Evolutionary conservation across 2,888 invertebrate species (phyloP).

Genomic region (Lepetodrilus schrolli): DNA sequence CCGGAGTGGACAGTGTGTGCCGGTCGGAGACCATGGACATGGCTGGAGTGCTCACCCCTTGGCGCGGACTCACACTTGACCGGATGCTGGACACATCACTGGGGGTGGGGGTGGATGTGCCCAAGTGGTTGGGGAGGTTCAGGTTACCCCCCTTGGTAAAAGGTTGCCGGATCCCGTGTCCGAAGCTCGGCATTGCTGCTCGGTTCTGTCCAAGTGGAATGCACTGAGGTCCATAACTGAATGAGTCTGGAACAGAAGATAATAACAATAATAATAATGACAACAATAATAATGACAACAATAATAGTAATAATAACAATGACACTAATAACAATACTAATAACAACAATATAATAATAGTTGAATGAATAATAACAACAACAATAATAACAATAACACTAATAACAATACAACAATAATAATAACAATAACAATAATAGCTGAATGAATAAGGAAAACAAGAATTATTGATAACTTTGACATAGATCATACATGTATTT

Average conservation of each 20-base stretch:
- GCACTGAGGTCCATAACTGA: constrained; percentile 50
- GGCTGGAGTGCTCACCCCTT: constrained; percentile 55
- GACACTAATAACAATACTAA: too few species aligned
- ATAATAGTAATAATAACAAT: too few species aligned
- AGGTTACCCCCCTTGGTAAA: constrained; percentile 39
- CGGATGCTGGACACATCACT: constrained; percentile 69
- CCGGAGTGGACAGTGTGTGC: constrained; percentile 51
- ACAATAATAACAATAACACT: too few species aligned
- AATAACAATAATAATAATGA: too few species aligned
- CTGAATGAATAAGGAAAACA: too few species aligned
- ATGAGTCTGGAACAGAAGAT: constrained; percentile 33
- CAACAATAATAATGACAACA: too few species aligned
- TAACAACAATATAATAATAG: too few species aligned
- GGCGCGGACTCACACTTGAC: constrained; percentile 46
- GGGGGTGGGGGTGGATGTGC: constrained; percentile 67
- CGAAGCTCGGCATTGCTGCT: constrained; percentile 18
- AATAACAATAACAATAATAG: too few species aligned
- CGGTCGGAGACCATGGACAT: constrained; percentile 47
- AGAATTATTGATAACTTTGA: too few species aligned
- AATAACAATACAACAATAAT: too few species aligned
- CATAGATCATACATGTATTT: too few species aligned
- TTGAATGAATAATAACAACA: too few species aligned
- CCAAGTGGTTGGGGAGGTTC: constrained; percentile 56
- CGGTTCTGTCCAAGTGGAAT: constrained; percentile 41
- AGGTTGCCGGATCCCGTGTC: constrained; percentile 15